Base-by-base conservation (phyloP, 1,140 invertebrate species). In the Orchesella cincta region DNA sequence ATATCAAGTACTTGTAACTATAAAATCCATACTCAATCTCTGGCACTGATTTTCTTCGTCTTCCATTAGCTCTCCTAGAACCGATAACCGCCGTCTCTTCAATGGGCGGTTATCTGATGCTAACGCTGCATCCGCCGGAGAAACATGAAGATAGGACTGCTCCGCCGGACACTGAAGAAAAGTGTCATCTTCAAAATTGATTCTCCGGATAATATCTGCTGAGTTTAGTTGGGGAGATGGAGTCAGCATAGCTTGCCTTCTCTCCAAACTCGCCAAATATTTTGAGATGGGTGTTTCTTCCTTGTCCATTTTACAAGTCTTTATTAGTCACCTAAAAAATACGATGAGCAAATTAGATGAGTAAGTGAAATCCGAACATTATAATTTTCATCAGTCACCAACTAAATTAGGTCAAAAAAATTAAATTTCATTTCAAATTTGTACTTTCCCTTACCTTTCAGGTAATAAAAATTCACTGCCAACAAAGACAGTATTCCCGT, bases 161-260 rank as follows among this genome's bases (percentile, higher is more conserved):
- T 81, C 78, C 2, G 67, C 39, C 31, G 46, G 29, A n/a, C n/a
- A n/a, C n/a, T 52, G 33, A n/a, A 51, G 23, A 34, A 73, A 73
- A 46, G 80, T 76, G 14, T 79, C 78, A 71, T 80, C 79, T 12
- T 80, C 74, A 76, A 81, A 81, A 54, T 73, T 73, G 46, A 81
- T 35, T 28, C 52, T 78, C 46, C 71, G 16, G 8, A 72, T 26
- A n/a, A 71, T 35, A 3, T 3, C 39, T 1, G 33, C 16, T 5
- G 29, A n/a, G 29, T 46, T 39, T 8, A 23, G 33, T 14, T 52
- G 28, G 1, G 28, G 36, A 26, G 76, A 70, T 20, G 67, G 52
- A n/a, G 76, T 70, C 20, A 78, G 1, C 26, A 36, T 16, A 26
- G 62, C 51, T 75, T 75, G 28, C 62, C 23, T 12, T 29, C n/a